A percentile compares a stretch with the other conserved stretches of the same genome.
Conservation (phyloP, 2,113 vertebrate species). For the Corythornis cristatus region DNA sequence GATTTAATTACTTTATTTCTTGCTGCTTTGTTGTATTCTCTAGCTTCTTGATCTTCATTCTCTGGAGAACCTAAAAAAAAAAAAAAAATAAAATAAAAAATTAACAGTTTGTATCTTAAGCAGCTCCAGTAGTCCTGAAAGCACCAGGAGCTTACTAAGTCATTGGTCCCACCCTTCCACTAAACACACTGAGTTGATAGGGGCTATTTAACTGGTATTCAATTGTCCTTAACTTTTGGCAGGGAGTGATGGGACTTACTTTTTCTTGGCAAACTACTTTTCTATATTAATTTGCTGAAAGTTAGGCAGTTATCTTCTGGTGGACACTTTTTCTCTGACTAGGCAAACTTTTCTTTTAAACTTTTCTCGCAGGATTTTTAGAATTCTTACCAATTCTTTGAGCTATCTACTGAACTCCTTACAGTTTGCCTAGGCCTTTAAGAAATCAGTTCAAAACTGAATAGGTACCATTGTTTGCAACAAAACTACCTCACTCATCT, state of each 20-base stretch:
- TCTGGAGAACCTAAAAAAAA: not conserved
- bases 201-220: not conserved
- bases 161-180: not conserved
- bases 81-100: not conserved
- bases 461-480: not conserved
- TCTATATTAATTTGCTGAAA: not conserved
- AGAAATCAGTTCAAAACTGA: not conserved
- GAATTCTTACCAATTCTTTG: not conserved
- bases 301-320: not conserved
- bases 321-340: not conserved
- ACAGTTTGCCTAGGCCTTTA: not conserved
- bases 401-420: not conserved
- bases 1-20: constrained; percentile 41
- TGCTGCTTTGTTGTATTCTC: constrained; percentile 13
- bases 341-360: not conserved
- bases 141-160: not conserved
- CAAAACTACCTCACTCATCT: not conserved
- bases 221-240: not conserved
- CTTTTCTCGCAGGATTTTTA: not conserved
- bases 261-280: not conserved
- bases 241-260: not conserved
- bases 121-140: not conserved
- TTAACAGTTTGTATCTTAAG: not conserved
- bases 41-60: not conserved
- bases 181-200: not conserved